Base-by-base conservation (phyloP, 2,888 invertebrate species). In the Mesorhabditis belari region DNA sequence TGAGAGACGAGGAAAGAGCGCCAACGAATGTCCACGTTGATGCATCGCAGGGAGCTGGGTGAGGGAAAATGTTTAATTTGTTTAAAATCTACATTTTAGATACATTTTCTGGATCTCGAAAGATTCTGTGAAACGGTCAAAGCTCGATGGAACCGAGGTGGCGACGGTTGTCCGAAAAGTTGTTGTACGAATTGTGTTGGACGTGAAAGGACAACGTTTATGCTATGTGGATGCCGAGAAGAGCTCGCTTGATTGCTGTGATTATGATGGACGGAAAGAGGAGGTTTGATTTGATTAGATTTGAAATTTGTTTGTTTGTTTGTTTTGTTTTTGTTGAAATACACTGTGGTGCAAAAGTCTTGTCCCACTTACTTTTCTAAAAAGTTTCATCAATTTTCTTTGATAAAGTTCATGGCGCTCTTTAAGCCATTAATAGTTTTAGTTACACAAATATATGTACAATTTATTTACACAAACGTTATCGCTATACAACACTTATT, bases 21-120 rank as follows among this genome's bases (percentile, higher is more conserved):
- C 63, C 63, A 3, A 52, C 57, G 27, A 59, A 66, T 21, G 28
- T 69, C n/a, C 64, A 58, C 6, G 55, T 69, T n/a, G 67, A 68
- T 55, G 61, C 67, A 62, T 23, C 23, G n/a, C 24, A 44, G 57
- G 67, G 63, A 58, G 61, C 21, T 21, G 44, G 29, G 51, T 25
- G 0, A 4, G 23, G 24, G 6, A 4, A 25, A 35, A 49, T 35
- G 3, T n/a, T 19, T 49, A 58, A 21, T 3, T 51, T 2, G 9
- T 26, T 53, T 17, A 12, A 21, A 17, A 5, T 23, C 54, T 19
- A 24, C 21, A 21, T 62, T 66, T 58, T 53, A 67, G 69, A 27
- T 65, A 64, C 54, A 29, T 72, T 1, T 72, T 72, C 66, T 72
- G 72, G 72, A 54, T 60, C 6, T 64, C 67, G 23, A 49, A 56